A percentile compares a stretch with the other conserved stretches of the same genome.
Evolutionary conservation across 2,888 invertebrate genomes (phyloP).

Genomic region (Machimus atricapillus): DNA sequence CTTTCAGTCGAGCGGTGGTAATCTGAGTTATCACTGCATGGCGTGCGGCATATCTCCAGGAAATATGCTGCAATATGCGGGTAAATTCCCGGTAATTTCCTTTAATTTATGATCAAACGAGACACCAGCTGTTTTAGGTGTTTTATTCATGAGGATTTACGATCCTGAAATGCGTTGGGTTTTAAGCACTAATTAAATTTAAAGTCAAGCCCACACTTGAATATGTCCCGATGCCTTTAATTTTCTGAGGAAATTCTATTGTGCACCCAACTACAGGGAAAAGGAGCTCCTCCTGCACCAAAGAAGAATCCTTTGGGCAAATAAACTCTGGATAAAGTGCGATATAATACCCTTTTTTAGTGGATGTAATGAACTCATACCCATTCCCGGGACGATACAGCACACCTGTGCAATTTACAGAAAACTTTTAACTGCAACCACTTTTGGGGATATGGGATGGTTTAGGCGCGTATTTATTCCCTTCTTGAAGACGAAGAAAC

Average conservation of each 20-base stretch:
- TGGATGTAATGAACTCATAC: not conserved
- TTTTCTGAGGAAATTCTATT: not conserved
- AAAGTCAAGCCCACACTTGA: not conserved
- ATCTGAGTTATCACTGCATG: not conserved
- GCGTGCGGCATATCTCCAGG: not conserved
- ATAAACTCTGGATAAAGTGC: not conserved
- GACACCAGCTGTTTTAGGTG: not conserved
- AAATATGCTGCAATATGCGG: not conserved
- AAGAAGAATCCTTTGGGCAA: not conserved
- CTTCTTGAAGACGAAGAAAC: not conserved
- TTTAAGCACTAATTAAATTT: not conserved
- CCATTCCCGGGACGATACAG: not conserved
- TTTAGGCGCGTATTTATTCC: not conserved
- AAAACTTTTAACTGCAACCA: not conserved
- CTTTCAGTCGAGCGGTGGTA: not conserved
- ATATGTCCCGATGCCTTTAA: not conserved
- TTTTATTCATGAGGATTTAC: not conserved
- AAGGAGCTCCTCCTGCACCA: not conserved
- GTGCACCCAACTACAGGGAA: not conserved
- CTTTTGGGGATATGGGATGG: not conserved
- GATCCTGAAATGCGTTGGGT: not conserved
- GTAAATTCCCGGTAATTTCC: not conserved
- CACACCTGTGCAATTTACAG: not conserved
- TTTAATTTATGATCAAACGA: not conserved
- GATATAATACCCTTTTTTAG: not conserved